Evolutionary conservation across 2,797 vertebrate species (phyloP).

Genomic region (Chaunax sp.): DNA sequence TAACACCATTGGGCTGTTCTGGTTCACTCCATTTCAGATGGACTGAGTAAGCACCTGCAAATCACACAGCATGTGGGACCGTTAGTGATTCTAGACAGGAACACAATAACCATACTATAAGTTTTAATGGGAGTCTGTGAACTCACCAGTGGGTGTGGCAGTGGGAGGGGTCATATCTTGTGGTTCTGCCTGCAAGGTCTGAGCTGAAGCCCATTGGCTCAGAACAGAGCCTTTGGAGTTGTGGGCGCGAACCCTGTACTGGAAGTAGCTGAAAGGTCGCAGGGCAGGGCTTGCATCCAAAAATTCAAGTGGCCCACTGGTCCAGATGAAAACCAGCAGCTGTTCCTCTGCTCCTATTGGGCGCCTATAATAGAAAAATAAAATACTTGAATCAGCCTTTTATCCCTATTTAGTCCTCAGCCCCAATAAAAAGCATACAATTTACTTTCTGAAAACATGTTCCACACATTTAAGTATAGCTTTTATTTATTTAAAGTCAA

Average conservation of each 20-base stretch:
- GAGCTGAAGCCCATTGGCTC: conserved; percentile 85
- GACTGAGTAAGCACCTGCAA: conserved; percentile 78
- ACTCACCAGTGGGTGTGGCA: conserved; percentile 80
- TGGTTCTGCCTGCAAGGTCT: conserved; percentile 87
- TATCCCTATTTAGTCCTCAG: background rate
- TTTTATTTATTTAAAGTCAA: background rate
- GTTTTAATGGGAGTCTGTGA: conserved; percentile 3
- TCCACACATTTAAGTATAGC: background rate
- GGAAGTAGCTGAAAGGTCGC: conserved; percentile 86
- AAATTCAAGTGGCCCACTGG: conserved; percentile 87
- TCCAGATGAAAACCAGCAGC: conserved; percentile 89
- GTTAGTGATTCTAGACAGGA: conserved; percentile 13
- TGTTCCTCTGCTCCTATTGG: conserved; percentile 82
- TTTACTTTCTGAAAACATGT: background rate
- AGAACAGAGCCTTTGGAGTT: conserved; percentile 87
- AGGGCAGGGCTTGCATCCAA: conserved; percentile 84
- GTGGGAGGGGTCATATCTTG: conserved; percentile 83
- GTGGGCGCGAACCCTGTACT: conserved; percentile 85
- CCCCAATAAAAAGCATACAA: background rate
- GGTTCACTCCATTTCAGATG: conserved; percentile 88
- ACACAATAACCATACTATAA: background rate
- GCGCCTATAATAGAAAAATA: conserved; percentile 78
- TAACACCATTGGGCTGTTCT: conserved; percentile 85
- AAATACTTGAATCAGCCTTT: conserved; percentile 1
- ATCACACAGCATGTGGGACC: conserved; percentile 4